Conservation (phyloP, 2,113 vertebrate species). For the Pseudorectes ferrugineus region DNA sequence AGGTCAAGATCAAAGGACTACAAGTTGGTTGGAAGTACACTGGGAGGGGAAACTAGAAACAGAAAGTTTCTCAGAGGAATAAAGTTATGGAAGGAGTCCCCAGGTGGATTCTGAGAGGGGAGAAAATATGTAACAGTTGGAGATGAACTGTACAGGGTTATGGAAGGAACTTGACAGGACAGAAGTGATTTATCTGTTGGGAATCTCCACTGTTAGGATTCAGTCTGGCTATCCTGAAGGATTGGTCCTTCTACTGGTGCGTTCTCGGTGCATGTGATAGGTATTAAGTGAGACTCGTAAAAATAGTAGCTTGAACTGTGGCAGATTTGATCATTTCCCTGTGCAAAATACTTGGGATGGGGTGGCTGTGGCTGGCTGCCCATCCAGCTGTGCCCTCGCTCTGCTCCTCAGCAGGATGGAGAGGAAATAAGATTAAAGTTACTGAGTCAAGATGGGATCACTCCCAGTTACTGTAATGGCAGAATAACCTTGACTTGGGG, state of each 20-base stretch:
- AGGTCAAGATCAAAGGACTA: constrained; percentile 26
- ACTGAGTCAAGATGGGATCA: not conserved
- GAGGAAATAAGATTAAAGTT: not conserved
- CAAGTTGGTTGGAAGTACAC: not conserved
- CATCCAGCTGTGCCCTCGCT: not conserved
- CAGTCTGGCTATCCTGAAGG: not conserved
- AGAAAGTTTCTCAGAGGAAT: not conserved
- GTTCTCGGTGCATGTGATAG: fast-evolving
- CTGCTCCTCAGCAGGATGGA: not conserved
- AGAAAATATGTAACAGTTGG: not conserved
- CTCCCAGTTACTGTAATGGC: not conserved
- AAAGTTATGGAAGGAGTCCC: not conserved
- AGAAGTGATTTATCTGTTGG: not conserved
- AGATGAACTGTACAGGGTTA: not conserved
- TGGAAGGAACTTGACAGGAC: not conserved
- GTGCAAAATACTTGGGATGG: not conserved
- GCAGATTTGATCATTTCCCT: not conserved
- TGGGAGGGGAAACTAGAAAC: not conserved
- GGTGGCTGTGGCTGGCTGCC: not conserved
- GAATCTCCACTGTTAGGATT: not conserved
- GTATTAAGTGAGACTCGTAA: not conserved
- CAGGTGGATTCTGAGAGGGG: not conserved
- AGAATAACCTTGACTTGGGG: not conserved
- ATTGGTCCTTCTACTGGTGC: not conserved
- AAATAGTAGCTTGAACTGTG: not conserved